Evolutionary conservation across 2,888 invertebrate genomes (phyloP).

Genomic region (Philaethria dido): DNA sequence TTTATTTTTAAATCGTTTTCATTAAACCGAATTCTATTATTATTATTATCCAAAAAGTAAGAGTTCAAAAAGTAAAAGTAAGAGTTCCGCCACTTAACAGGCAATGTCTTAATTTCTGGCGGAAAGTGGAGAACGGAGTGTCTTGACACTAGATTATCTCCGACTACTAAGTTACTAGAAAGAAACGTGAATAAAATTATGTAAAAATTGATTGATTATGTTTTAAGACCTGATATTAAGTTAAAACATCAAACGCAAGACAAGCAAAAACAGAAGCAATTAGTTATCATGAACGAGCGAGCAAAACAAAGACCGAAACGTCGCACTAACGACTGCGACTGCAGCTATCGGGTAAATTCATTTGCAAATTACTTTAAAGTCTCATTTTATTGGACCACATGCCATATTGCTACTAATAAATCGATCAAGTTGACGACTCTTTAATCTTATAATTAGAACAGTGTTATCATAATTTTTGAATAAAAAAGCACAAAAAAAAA

Average conservation of each 20-base stretch:
- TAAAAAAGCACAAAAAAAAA: background rate
- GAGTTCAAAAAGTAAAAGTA: no score
- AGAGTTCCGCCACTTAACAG: no score
- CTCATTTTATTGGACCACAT: slow-evolving; percentile 14
- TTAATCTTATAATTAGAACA: background rate
- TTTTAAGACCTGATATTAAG: slow-evolving; percentile 14
- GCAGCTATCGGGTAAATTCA: slow-evolving; percentile 25
- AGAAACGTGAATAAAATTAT: no score
- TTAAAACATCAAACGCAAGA: slow-evolving; percentile 29
- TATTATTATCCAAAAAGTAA: no score
- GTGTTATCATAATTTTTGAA: background rate
- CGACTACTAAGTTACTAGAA: no score
- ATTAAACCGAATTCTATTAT: no score
- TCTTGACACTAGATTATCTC: no score
- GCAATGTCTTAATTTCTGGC: no score
- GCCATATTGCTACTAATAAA: slow-evolving; percentile 2
- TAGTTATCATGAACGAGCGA: slow-evolving; percentile 74
- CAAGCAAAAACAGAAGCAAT: slow-evolving; percentile 54
- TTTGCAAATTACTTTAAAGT: slow-evolving; percentile 33
- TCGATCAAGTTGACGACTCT: background rate
- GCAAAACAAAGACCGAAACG: slow-evolving; percentile 66
- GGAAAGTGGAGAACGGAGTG: no score
- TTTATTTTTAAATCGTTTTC: no score
- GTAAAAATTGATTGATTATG: background rate
- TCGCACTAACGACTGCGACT: slow-evolving; percentile 67